Evolutionary conservation across 1,140 invertebrate species (phyloP), one percentile per base, ranked within the genome.

Genomic region (Melitaea cinxia): DNA sequence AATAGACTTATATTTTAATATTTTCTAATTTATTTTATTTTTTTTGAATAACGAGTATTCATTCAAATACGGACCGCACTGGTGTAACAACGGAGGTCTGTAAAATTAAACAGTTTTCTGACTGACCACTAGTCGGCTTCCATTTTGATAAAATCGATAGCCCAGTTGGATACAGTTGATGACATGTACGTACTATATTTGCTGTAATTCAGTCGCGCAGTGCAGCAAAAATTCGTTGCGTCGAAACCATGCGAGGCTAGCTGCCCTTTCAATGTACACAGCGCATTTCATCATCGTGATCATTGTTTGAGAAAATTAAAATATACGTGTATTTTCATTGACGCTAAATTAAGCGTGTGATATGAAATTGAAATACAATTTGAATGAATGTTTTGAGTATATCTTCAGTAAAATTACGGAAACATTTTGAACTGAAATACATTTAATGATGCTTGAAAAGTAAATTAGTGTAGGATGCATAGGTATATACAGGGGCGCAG

Each of bases 61-160:
- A 21, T 4, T 47, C 17, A 23, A 10, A 21, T 23, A 23, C 19
- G 42, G 23, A 47, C n/a, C 21, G 37, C 21, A 47, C n/a, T 23
- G 23, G 14, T 37, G 37, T 45, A 28, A 58, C 56, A 42, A 58
- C 23, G 42, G 9, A 24, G 42, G 56, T 15, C 50, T 53, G 59
- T 61, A 53, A 61, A 61, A 61, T 49, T 53, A 61, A 61, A 47
- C 49, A 37, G 59, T 53, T 61, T 54, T 54, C 26, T 54, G 33
- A 30, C 52, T 45, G 59, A 49, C 59, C 59, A 45, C 59, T 61
- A 33, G 59, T 61, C 59, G 49, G 49, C 59, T 37, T 61, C 26
- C 59, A 61, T 61, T 64, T 56, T 64, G 61, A 56, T 56, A 56
- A 49, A 55, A 57, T 64, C 61, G 61, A 64, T 64, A 64, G 14